phyloP scores from a whole-genome alignment of 2,888 invertebrate species.

The Autographa gamma region DNA sequence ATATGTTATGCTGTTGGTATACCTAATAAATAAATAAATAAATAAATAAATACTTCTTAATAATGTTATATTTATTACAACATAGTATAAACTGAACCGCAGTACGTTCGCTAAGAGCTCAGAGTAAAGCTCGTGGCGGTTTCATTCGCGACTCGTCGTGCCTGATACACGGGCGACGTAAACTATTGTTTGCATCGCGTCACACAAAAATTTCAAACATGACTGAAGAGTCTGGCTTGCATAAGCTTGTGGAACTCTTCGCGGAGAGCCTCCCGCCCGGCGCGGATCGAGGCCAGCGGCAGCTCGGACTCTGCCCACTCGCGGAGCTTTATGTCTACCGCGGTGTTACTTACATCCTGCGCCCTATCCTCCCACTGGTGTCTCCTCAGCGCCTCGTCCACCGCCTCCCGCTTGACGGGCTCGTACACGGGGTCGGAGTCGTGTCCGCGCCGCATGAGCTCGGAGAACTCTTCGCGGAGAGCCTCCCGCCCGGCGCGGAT shows the following conservation, averaged over 20 bases:
- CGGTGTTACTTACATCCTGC: conserved; percentile 72
- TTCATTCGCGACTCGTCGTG: no score
- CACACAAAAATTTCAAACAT: no score
- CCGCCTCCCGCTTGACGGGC: conserved; percentile 95
- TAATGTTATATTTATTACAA: no score
- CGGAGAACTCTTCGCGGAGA: conserved; percentile 80
- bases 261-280: conserved; percentile 93
- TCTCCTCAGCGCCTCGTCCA: conserved; percentile 94
- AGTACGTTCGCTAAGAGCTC: no score
- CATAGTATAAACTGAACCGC: no score
- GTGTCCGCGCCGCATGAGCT: conserved; percentile 72
- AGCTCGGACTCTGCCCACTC: conserved; percentile 98
- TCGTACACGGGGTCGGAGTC: conserved; percentile 97
- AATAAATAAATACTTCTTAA: no score
- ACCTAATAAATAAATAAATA: no score
- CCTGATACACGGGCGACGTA: no score
- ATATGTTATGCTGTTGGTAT: no score
- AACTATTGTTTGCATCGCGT: no score
- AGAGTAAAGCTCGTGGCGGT: no score
- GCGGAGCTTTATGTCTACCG: conserved; percentile 84
- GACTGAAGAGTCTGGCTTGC: no score
- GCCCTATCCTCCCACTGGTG: conserved; percentile 99
- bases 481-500: conserved; percentile 92
- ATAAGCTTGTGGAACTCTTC: conserved; percentile 78
- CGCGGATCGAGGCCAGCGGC: conserved; percentile 90